Percentiles rank a stretch among this genome's conserved stretches.
Conservation (phyloP, 2,797 vertebrate species). For the Sylvilagus floridanus region DNA sequence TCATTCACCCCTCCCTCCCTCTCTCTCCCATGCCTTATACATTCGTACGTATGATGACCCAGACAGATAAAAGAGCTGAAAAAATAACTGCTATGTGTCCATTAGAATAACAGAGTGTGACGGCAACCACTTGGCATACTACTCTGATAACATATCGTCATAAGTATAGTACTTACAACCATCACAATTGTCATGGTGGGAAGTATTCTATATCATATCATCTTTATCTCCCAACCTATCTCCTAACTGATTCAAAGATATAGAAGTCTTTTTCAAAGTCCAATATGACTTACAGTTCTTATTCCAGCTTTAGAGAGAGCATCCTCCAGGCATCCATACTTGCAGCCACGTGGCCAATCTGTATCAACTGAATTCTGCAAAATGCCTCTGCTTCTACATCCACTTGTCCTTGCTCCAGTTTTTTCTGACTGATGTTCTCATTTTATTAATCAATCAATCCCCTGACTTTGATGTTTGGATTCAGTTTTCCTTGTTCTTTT, state of each 20-base stretch:
- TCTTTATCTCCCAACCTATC: neutral
- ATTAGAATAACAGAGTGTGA: neutral
- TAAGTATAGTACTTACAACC: neutral
- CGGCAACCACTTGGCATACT: neutral
- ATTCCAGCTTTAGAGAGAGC: neutral
- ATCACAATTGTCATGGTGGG: neutral
- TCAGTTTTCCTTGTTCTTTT: neutral
- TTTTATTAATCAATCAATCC: neutral
- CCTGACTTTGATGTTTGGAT: neutral
- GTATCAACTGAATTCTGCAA: neutral
- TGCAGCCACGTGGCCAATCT: neutral
- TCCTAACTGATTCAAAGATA: neutral
- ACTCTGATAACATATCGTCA: neutral
- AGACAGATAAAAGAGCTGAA: neutral
- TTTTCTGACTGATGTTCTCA: neutral
- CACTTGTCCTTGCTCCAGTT: neutral
- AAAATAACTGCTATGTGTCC: neutral
- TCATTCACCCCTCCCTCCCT: neutral
- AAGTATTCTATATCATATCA: neutral
- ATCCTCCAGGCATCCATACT: neutral
- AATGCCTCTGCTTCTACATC: neutral
- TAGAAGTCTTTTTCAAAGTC: neutral
- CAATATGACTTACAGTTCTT: neutral
- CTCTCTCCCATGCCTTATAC: too few species aligned
- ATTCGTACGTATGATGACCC: neutral